phyloP scores from a whole-genome alignment of 2,888 invertebrate genomes.

The Brachyptera risi region DNA sequence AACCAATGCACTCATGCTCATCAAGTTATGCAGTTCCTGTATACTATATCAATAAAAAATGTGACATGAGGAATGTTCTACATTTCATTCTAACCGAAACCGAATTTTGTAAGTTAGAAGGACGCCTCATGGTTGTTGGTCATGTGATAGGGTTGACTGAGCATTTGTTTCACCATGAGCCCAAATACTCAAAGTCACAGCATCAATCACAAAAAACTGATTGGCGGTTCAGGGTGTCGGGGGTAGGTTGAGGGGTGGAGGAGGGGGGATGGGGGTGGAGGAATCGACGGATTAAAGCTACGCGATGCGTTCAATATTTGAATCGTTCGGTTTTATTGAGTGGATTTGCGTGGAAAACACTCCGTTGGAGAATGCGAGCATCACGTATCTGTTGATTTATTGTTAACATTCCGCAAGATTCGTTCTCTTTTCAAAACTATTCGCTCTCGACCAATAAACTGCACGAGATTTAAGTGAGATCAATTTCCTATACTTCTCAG shows the following conservation, averaged over 20 bases:
- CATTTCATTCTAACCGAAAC: too few species aligned
- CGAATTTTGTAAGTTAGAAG: too few species aligned
- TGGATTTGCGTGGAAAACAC: slow-evolving; percentile 18
- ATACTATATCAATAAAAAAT: too few species aligned
- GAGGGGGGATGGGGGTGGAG: neutral
- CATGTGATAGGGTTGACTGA: slow-evolving; percentile 1
- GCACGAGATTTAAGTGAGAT: slow-evolving; percentile 10
- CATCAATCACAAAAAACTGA: slow-evolving; percentile 18
- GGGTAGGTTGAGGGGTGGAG: neutral
- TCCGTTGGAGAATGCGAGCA: neutral
- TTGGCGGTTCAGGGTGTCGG: neutral
- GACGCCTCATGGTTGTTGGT: too few species aligned
- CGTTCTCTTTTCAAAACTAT: neutral
- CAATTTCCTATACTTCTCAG: neutral
- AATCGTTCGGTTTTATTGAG: slow-evolving; percentile 16
- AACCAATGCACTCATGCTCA: too few species aligned
- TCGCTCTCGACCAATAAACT: slow-evolving; percentile 5
- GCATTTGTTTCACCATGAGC: neutral
- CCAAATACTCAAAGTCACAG: neutral
- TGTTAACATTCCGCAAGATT: slow-evolving; percentile 7
- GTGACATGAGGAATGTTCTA: too few species aligned
- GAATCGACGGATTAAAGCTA: slow-evolving; percentile 5
- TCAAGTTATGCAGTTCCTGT: too few species aligned
- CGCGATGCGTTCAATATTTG: slow-evolving; percentile 19
- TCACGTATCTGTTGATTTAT: slow-evolving; percentile 15